Evolutionary conservation across 35 echinoderm and acorn worm genomes (phyloP).

Genomic region (Heliocidaris tuberculata): DNA sequence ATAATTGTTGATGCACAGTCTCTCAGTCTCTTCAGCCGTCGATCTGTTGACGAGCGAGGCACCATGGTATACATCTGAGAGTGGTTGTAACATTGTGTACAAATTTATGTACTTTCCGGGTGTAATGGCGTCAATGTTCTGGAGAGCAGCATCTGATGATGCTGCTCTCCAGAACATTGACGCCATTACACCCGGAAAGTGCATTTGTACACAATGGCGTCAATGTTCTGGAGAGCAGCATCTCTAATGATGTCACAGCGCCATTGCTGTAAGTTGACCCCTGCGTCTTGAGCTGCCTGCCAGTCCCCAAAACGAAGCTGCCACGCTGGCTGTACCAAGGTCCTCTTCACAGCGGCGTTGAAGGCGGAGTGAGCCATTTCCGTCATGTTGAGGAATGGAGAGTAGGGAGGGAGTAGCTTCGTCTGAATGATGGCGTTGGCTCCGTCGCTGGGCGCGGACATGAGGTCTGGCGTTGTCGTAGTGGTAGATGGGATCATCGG

Average conservation of each 20-base stretch:
- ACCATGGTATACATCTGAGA: too few relatives aligned
- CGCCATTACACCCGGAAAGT: too few relatives aligned
- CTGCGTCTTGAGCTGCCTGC: constrained; percentile 21
- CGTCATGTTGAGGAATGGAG: constrained; percentile 39
- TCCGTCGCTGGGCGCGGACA: constrained; percentile 23
- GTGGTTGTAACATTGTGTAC: not conserved
- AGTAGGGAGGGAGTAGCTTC: constrained; percentile 27
- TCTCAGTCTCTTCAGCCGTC: too few relatives aligned
- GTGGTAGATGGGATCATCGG: constrained; percentile 2
- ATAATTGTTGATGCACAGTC: too few relatives aligned
- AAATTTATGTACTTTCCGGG: constrained; percentile 23
- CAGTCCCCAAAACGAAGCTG: constrained; percentile 35
- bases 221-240: constrained; percentile 36
- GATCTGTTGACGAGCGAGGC: too few relatives aligned
- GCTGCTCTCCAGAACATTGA: too few relatives aligned
- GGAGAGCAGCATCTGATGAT: too few relatives aligned
- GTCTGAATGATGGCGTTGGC: not conserved
- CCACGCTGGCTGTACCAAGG: constrained; percentile 20
- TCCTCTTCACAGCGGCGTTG: constrained; percentile 51
- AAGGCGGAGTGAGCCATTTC: constrained; percentile 56
- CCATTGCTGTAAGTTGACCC: constrained; percentile 37
- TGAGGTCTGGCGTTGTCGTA: constrained; percentile 55
- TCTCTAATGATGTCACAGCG: constrained; percentile 38
- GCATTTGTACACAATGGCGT: too few relatives aligned
- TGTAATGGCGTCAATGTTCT: too few relatives aligned